These are phyloP conservation scores for Tyria jacobaeae DNA, from an alignment of 2,888 invertebrate species.

Conservation along the genomic window DNA sequence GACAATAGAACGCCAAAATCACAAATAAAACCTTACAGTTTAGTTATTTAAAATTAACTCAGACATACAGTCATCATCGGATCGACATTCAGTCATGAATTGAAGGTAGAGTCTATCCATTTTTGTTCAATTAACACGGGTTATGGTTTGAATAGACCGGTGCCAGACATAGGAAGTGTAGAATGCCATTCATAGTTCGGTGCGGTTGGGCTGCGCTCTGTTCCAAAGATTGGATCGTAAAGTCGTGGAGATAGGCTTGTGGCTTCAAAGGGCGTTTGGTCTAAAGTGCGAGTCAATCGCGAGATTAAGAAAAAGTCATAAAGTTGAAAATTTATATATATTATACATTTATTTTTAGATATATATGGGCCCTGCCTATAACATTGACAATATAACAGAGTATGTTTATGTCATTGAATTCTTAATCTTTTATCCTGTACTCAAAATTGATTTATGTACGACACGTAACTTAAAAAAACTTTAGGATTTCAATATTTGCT, in stretches of 20 bases:
- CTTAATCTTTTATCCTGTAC: not conserved
- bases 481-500: not conserved
- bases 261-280: slow-evolving; percentile 22
- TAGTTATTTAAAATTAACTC: not conserved
- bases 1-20: not conserved
- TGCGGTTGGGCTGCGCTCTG: slow-evolving; percentile 46
- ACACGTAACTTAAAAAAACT: too few species aligned
- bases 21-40: not conserved
- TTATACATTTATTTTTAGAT: not conserved
- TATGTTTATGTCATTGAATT: not conserved
- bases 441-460: too few species aligned
- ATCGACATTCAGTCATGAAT: not conserved
- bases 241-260: slow-evolving; percentile 50
- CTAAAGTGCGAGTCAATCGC: slow-evolving; percentile 23
- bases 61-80: not conserved
- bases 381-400: not conserved
- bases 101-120: not conserved
- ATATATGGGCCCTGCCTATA: not conserved
- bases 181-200: slow-evolving; percentile 54
- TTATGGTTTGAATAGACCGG: slow-evolving; percentile 30
- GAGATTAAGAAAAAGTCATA: not conserved
- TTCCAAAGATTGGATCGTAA: slow-evolving; percentile 59
- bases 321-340: not conserved
- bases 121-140: slow-evolving; percentile 17
- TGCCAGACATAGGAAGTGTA: slow-evolving; percentile 49